Evolutionary conservation across 2,888 invertebrate genomes (phyloP).

Genomic region (Nephrotoma flavescens): DNA sequence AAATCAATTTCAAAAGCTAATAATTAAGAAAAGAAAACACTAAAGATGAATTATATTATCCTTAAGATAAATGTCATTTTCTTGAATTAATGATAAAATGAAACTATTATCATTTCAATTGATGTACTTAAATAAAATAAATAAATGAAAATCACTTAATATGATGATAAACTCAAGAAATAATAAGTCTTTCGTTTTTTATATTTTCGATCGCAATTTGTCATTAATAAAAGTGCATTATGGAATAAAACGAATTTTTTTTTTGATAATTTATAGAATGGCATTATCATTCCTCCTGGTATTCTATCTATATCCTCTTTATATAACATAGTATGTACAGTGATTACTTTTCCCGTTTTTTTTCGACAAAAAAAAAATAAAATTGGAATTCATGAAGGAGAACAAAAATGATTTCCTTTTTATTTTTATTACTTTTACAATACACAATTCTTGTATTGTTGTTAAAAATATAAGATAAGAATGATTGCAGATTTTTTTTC

Average conservation of each 20-base stretch:
- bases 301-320: background rate
- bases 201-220: background rate
- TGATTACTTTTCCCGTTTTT: background rate
- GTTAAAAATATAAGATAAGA: background rate
- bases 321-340: background rate
- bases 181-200: background rate
- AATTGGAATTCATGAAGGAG: background rate
- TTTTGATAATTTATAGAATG: background rate
- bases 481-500: background rate
- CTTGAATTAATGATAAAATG: too few species aligned
- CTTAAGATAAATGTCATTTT: too few species aligned
- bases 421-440: background rate
- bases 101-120: background rate
- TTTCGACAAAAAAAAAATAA: background rate
- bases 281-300: background rate
- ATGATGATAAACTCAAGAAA: background rate
- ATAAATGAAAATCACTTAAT: background rate
- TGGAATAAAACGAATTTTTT: background rate
- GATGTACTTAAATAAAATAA: background rate
- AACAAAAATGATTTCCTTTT: background rate
- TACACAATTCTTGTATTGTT: background rate
- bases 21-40: too few species aligned
- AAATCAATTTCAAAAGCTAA: too few species aligned
- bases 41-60: too few species aligned
- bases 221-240: background rate